Evolutionary conservation across 2,113 vertebrate genomes (phyloP).

Genomic region (Platycercus adscitus): DNA sequence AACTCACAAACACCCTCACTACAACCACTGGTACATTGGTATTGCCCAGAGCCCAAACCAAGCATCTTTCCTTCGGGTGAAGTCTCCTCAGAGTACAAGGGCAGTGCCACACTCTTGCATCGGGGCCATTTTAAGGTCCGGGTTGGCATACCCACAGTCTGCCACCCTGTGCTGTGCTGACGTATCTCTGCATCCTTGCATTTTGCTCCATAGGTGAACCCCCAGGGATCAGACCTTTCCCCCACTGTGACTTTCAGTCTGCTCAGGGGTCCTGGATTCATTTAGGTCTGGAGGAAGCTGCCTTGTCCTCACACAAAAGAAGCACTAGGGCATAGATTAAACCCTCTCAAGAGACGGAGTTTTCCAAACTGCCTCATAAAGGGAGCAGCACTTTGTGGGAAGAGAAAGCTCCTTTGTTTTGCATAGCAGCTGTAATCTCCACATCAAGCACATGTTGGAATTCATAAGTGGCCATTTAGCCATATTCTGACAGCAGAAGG

Average conservation of each 20-base stretch:
- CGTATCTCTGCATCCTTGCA: not conserved
- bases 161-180: not conserved
- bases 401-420: slow-evolving; percentile 62
- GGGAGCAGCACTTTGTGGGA: not conserved
- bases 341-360: not conserved
- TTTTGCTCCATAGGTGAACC: not conserved
- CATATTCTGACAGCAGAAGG: slow-evolving; percentile 53
- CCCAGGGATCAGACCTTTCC: not conserved
- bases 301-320: not conserved
- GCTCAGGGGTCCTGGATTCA: not conserved
- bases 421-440: slow-evolving; percentile 61
- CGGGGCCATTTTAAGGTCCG: accelerated
- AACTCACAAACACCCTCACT: not conserved
- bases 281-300: not conserved
- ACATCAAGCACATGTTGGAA: slow-evolving; percentile 65
- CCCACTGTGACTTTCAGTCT: not conserved
- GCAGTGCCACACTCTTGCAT: not conserved
- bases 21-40: too few relatives aligned
- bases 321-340: slow-evolving; percentile 23
- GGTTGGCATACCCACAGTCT: not conserved
- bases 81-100: not conserved
- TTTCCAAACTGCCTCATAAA: slow-evolving; percentile 51
- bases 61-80: not conserved
- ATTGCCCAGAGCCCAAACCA: not conserved
- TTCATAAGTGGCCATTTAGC: slow-evolving; percentile 52